Percentiles rank a stretch among this genome's conserved stretches.
These are phyloP conservation scores for Carassius carassius DNA, from an alignment of 2,113 vertebrate species.

Conservation along the genomic window DNA sequence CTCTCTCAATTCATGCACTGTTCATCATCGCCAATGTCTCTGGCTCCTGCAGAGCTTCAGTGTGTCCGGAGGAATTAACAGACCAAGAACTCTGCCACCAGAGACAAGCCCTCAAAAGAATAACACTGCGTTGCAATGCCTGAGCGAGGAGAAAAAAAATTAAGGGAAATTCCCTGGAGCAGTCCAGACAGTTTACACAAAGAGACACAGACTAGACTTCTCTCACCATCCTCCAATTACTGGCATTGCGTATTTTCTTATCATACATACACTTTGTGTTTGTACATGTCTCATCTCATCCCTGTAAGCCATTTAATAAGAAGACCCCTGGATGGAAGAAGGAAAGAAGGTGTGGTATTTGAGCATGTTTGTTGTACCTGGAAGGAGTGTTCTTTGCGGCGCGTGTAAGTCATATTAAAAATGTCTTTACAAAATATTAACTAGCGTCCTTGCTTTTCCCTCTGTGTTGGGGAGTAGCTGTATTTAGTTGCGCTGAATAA, in stretches of 20 bases:
- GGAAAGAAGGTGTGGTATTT: constrained; percentile 24
- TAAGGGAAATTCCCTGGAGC: constrained; percentile 53
- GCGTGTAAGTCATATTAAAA: background rate
- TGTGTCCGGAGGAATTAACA: constrained; percentile 27
- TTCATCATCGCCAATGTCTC: constrained; percentile 32
- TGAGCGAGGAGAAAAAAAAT: constrained; percentile 8
- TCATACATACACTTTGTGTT: constrained; percentile 24
- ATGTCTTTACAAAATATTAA: constrained; percentile 2
- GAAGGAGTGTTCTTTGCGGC: background rate
- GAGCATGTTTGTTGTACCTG: background rate
- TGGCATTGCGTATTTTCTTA: constrained; percentile 33
- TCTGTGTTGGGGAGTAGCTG: background rate
- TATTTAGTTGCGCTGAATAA: background rate
- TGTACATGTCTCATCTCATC: constrained; percentile 20
- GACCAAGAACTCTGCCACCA: constrained; percentile 41
- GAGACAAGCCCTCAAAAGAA: constrained; percentile 36
- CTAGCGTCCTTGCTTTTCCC: background rate
- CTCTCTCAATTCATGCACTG: background rate
- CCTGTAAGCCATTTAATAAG: constrained; percentile 29
- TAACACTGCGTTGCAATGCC: constrained; percentile 46
- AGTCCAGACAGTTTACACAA: constrained; percentile 54
- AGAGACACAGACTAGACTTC: constrained; percentile 42
- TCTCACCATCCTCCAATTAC: constrained; percentile 53
- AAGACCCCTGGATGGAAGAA: constrained; percentile 22
- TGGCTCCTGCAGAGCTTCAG: constrained; percentile 39